Evolutionary conservation across 2,113 vertebrate genomes (phyloP), one percentile per base, ranked within the genome.

Genomic region (Capreolus pygargus): DNA sequence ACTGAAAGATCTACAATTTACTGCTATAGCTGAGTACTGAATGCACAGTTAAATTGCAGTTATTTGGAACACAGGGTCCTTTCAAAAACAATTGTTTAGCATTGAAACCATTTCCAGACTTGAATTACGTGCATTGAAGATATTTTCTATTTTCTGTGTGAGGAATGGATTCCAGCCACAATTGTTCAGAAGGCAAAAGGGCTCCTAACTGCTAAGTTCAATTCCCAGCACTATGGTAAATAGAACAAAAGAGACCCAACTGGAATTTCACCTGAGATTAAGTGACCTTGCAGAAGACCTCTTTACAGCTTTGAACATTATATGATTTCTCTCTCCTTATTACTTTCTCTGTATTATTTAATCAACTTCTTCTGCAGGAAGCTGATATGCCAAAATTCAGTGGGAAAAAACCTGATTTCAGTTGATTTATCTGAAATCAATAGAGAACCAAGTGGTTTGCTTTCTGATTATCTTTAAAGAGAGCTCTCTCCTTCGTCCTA

Each of bases 31-130:
- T 94, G 88, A 97, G 23, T 17, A 86, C 45, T 96, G 94, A 96
- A 97, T 93, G 78, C 57, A 91, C 93, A 95, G 92, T 97, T 85
- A 96, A 97, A 97, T 87, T 97, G 91, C 82, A 95, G 93, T 96
- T 86, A 86, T 98, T 98, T 98, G 91, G 94, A 97, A 97, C 91
- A 95, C 28, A 54, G 74, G 60, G 45, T 91, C 92, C 95, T 97
- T 98, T 96, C 12, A 95, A 58, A 95, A 96, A 95, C 94, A 97
- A 97, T 94, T 84, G 55, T 89, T 96, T 96, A 79, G 45, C 67
- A 97, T 89, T 7, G 28, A 95, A 92, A 94, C 50, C 21, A 60
- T 93, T 98, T 97, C 94, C 94, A 96, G 91, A 61, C 45, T 97
- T 97, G 82, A 97, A 95, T 97, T 96, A 91, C 28, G 39, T 89